phyloP scores from a whole-genome alignment of 2,797 vertebrate genomes.

The Coluber constrictor region DNA sequence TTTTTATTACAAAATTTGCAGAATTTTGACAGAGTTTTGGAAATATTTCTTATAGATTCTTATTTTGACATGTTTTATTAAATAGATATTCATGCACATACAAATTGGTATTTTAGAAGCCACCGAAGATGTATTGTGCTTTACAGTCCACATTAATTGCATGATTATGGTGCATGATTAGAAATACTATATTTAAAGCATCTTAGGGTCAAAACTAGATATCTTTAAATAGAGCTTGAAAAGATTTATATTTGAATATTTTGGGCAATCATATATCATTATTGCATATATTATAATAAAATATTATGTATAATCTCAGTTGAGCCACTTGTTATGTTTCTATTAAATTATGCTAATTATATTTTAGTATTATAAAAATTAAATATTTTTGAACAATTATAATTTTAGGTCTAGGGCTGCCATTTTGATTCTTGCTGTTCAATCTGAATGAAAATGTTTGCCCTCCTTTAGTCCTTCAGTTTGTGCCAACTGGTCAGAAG shows the following conservation, averaged over 20 bases:
- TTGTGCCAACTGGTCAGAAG: neutral
- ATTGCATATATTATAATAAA: neutral
- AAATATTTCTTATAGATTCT: neutral
- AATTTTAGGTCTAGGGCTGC: neutral
- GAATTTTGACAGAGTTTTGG: accelerated
- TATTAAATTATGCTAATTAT: neutral
- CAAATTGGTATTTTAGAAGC: neutral
- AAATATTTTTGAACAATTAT: neutral
- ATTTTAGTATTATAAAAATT: neutral
- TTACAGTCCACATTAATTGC: neutral
- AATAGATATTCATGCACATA: neutral
- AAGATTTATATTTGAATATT: neutral
- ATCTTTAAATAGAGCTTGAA: neutral
- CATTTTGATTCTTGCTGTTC: neutral
- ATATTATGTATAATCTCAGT: neutral
- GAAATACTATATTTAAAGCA: neutral
- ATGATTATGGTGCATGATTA: neutral
- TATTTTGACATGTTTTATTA: neutral
- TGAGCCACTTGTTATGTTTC: neutral
- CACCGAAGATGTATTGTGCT: neutral
- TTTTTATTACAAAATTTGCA: neutral
- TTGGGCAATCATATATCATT: neutral
- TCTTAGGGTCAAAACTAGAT: neutral
- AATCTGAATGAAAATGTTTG: neutral
- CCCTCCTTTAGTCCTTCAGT: neutral